These are phyloP conservation scores for Zoanthus sociatus DNA, from an alignment of 92 coral and sea anemone species.

Conservation along the genomic window DNA sequence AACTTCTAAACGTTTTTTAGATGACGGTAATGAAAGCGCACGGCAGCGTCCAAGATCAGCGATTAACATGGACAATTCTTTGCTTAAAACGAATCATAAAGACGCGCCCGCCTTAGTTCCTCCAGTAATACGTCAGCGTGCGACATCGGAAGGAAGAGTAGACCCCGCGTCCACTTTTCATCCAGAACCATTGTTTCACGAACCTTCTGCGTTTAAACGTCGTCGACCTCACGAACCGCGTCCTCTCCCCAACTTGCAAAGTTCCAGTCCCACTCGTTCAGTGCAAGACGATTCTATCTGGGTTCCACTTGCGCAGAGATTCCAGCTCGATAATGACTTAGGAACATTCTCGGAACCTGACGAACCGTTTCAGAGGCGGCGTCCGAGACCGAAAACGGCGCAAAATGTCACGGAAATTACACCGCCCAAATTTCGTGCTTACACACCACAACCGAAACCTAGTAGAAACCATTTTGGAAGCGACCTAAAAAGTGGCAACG, in stretches of 20 bases:
- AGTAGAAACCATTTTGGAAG: conserved; percentile 1
- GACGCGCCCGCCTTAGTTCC: conserved; percentile 42
- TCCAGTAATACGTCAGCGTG: conserved; percentile 56
- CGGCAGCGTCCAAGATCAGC: conserved; percentile 48
- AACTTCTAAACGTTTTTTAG: not conserved
- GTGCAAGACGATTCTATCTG: conserved; percentile 78
- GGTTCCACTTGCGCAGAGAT: conserved; percentile 87
- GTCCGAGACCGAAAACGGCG: conserved; percentile 63
- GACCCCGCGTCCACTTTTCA: conserved; percentile 18
- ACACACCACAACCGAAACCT: conserved; percentile 73
- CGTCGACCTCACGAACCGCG: conserved; percentile 36
- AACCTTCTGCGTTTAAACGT: conserved; percentile 46
- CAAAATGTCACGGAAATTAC: conserved; percentile 50
- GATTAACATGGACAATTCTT: conserved; percentile 35
- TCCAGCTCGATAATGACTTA: conserved; percentile 75
- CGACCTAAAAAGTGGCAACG: conserved; percentile 22
- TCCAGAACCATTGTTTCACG: conserved; percentile 38
- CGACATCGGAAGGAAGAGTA: conserved; percentile 67
- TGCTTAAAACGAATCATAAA: conserved; percentile 29
- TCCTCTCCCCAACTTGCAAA: conserved; percentile 64
- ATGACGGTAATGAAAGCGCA: not conserved
- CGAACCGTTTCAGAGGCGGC: conserved; percentile 70
- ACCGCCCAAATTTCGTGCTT: conserved; percentile 76
- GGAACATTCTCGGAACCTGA: conserved; percentile 71
- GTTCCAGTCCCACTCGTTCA: conserved; percentile 45